phyloP scores from a whole-genome alignment of 1,140 invertebrate genomes.

The Pogonognathellus flavescens region DNA sequence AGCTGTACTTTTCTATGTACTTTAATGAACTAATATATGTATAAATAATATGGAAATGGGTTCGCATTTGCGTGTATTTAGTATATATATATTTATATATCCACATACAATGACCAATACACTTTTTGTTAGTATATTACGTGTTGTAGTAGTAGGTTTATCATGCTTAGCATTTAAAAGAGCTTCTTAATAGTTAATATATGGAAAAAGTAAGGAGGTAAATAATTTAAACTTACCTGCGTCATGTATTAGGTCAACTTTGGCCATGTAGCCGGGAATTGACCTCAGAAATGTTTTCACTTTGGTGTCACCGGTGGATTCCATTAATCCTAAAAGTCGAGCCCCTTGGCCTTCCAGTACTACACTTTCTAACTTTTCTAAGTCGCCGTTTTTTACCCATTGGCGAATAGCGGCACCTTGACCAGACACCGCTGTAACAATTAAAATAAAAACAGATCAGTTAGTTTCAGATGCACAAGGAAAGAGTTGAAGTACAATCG shows the following conservation, averaged over 20 bases:
- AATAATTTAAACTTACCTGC: constrained; percentile 72
- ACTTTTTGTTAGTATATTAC: too few species aligned
- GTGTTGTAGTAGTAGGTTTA: too few species aligned
- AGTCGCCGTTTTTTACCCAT: constrained; percentile 73
- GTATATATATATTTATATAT: too few species aligned
- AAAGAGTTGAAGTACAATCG: constrained; percentile 4
- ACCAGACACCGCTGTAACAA: constrained; percentile 62
- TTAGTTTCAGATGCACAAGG: not conserved
- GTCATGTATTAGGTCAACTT: constrained; percentile 75
- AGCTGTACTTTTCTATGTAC: too few species aligned
- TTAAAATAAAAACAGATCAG: not conserved
- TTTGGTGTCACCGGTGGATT: constrained; percentile 61
- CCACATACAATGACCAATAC: too few species aligned
- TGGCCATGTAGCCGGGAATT: constrained; percentile 80
- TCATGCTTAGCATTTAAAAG: too few species aligned
- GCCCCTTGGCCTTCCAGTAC: constrained; percentile 84
- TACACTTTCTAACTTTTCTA: constrained; percentile 82
- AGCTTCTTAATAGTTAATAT: too few species aligned
- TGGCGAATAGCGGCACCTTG: constrained; percentile 63
- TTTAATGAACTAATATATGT: too few species aligned
- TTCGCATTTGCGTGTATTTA: too few species aligned
- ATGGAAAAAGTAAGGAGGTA: too few species aligned
- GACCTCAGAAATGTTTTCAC: constrained; percentile 75
- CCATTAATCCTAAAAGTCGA: constrained; percentile 74
- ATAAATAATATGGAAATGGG: too few species aligned